A percentile compares a stretch with the other conserved stretches of the same genome.
phyloP scores from a whole-genome alignment of 2,113 vertebrate genomes.

The Bolborhynchus lineola region DNA sequence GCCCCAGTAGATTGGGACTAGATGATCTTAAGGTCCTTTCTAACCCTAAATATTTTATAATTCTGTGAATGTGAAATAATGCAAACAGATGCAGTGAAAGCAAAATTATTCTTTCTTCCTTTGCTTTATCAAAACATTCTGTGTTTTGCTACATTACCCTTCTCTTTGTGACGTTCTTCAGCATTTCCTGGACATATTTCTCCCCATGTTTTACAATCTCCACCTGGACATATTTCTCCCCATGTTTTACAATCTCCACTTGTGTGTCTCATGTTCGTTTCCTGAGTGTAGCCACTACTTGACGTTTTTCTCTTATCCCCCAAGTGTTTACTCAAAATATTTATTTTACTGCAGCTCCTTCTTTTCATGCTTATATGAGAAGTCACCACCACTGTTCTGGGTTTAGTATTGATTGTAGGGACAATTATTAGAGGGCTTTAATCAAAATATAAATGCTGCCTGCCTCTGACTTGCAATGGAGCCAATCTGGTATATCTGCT shows the following conservation, averaged over 20 bases:
- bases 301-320: background rate
- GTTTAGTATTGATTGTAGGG: background rate
- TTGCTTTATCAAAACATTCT: background rate
- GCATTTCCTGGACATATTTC: background rate
- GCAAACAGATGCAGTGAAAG: background rate
- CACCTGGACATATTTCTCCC: background rate
- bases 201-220: background rate
- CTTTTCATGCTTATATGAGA: background rate
- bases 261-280: accelerated
- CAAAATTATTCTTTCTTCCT: background rate
- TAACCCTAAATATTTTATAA: background rate
- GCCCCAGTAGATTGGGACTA: background rate
- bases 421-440: background rate
- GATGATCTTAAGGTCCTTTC: background rate
- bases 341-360: background rate
- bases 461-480: background rate
- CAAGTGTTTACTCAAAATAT: background rate
- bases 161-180: background rate
- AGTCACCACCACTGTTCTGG: background rate
- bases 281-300: background rate
- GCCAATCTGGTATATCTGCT: background rate
- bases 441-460: background rate
- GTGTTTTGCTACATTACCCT: background rate
- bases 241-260: background rate
- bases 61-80: background rate